Evolutionary conservation across 1,140 invertebrate genomes (phyloP).

Genomic region (Scaptomyza montana): DNA sequence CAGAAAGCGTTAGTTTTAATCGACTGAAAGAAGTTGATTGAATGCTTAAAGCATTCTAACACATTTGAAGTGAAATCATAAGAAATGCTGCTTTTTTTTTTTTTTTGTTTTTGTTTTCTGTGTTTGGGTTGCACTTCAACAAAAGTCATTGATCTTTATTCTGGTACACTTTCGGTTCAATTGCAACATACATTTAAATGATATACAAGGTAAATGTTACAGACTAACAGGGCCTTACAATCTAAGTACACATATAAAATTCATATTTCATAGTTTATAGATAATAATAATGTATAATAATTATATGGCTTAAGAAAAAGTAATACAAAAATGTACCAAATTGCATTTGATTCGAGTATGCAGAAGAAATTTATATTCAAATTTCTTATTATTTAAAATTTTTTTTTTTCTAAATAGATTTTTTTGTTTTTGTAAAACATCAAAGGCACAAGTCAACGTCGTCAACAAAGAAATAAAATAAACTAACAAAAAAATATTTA

Average conservation of each 20-base stretch:
- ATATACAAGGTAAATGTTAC: slow-evolving; percentile 76
- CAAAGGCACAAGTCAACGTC: slow-evolving; percentile 84
- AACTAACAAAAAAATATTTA: slow-evolving; percentile 48
- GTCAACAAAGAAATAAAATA: slow-evolving; percentile 79
- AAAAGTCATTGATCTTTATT: slow-evolving; percentile 84
- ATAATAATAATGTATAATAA: slow-evolving; percentile 36
- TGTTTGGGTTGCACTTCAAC: slow-evolving; percentile 69
- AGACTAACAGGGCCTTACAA: slow-evolving; percentile 65
- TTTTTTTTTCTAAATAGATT: slow-evolving; percentile 19
- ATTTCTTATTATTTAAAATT: slow-evolving; percentile 35
- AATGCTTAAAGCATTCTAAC: slow-evolving; percentile 16
- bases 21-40: slow-evolving; percentile 28
- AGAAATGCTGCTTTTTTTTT: slow-evolving; percentile 48
- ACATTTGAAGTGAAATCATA: slow-evolving; percentile 54
- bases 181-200: slow-evolving; percentile 79
- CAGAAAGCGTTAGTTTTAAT: slow-evolving; percentile 65
- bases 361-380: slow-evolving; percentile 21
- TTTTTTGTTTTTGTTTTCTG: slow-evolving; percentile 48
- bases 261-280: slow-evolving; percentile 62
- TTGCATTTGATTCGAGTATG: slow-evolving; percentile 27
- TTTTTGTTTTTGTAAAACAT: slow-evolving; percentile 63
- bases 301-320: slow-evolving; percentile 74
- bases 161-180: slow-evolving; percentile 77
- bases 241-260: slow-evolving; percentile 78
- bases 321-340: slow-evolving; percentile 71